Base-by-base conservation (phyloP, 1,140 invertebrate species). In the Hyphantria cunea region DNA sequence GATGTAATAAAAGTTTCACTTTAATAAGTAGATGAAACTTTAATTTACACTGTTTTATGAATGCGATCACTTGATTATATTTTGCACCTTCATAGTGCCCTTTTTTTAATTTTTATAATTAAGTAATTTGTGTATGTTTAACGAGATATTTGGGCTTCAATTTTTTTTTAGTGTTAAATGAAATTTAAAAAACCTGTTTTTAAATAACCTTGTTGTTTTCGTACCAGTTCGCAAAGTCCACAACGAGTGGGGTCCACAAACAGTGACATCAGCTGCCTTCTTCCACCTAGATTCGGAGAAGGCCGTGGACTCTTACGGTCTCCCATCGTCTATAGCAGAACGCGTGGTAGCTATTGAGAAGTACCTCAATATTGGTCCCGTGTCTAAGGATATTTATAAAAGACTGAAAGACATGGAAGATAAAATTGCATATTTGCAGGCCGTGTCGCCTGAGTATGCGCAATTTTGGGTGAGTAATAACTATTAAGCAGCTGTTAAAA, bases 371-470 rank as follows among this genome's bases (percentile, higher is more conserved):
- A 69, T 80, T 25, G 92, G 89, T 70, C 92, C 93, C 6, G 91
- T 94, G 5, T 89, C 93, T 0, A 92, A 84, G 64, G 92, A 94
- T 82, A 86, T 95, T 48, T 95, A 94, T 74, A 74, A 90, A 64
- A 84, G 94, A 51, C 75, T 96, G 0, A 95, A 95, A 82, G 82
- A 88, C 12, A 91, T 95, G 55, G 95, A 96, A 82, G 92, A 95
- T 72, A 91, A 93, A 64, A 91, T 96, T 42, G 83, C 94, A 7
- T 85, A 92, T 67, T 81, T 95, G 49, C 94, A 95, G 84, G 91
- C 94, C 11, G 72, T 95, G 58, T 95, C 95, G 48, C 95, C 95
- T 0, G 95, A 95, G 82, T 96, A 95, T 68, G 92, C 93, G 59
- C 83, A 92, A 51, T 93, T 94, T 86, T 94, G 92, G 93, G 94